A percentile compares a stretch with the other conserved stretches of the same genome.
Conservation (phyloP, 2,113 vertebrate genomes). For the Chelonoidis abingdonii region DNA sequence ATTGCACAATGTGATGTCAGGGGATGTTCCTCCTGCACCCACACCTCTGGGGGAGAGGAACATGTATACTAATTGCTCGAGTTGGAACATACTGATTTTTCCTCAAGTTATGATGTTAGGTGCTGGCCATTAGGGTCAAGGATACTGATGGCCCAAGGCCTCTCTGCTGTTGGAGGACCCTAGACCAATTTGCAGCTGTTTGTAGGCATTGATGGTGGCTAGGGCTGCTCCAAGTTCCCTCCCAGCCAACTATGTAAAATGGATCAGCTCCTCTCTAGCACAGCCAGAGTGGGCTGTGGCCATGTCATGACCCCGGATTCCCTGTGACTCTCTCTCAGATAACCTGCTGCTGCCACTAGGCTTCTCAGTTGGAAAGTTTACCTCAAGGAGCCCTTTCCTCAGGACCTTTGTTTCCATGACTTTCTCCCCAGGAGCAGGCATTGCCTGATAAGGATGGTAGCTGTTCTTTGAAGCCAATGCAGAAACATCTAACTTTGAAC, state of each 20-base stretch:
- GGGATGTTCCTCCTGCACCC: background rate
- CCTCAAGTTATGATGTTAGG: background rate
- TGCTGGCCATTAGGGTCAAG: background rate
- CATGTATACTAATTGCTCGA: background rate
- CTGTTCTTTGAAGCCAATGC: background rate
- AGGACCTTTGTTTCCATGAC: background rate
- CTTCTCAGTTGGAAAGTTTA: background rate
- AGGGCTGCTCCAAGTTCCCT: background rate
- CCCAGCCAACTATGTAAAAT: background rate
- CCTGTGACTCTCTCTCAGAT: background rate
- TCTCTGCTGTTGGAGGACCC: background rate
- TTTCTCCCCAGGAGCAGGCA: background rate
- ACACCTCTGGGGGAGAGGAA: background rate
- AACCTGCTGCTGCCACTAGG: background rate
- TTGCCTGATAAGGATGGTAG: background rate
- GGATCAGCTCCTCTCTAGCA: background rate
- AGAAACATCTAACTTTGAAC: no score
- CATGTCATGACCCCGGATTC: background rate
- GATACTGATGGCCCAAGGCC: background rate
- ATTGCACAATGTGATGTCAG: background rate
- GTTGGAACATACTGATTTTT: background rate
- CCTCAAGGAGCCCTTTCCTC: background rate
- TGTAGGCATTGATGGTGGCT: background rate
- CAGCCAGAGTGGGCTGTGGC: background rate
- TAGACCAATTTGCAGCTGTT: background rate